A percentile compares a stretch with the other conserved stretches of the same genome.
Conservation (phyloP, 2,113 vertebrate species). For the Piaya cayana region DNA sequence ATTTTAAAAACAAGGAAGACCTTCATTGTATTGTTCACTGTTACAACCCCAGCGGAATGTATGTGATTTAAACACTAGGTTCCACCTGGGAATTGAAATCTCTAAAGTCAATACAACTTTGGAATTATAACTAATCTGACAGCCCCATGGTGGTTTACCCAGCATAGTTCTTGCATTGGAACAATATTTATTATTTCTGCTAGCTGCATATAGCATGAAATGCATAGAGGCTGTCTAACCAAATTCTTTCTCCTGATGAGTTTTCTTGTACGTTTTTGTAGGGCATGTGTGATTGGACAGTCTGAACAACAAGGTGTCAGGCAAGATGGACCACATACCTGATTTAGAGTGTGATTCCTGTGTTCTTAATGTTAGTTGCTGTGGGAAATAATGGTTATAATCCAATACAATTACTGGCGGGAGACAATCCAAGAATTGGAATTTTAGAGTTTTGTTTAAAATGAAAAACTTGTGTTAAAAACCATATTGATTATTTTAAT, state of each 20-base stretch:
- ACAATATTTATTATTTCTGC: not conserved
- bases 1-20: not conserved
- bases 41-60: not conserved
- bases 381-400: slow-evolving; percentile 8
- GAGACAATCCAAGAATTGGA: slow-evolving; percentile 37
- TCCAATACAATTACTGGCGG: not conserved
- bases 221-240: not conserved
- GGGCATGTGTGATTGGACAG: not conserved
- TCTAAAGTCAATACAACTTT: not conserved
- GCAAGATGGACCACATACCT: not conserved
- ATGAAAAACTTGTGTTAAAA: slow-evolving; percentile 34
- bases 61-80: not conserved
- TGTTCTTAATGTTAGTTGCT: not conserved
- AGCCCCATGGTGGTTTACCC: not conserved
- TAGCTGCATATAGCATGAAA: not conserved
- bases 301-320: not conserved
- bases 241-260: not conserved
- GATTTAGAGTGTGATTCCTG: not conserved
- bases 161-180: not conserved
- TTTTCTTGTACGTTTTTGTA: not conserved
- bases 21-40: not conserved
- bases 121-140: not conserved
- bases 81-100: not conserved
- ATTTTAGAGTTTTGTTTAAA: slow-evolving; percentile 29
- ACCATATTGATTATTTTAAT: slow-evolving; percentile 68